phyloP scores from a whole-genome alignment of 2,113 vertebrate genomes.

The Trogon melanurus region DNA sequence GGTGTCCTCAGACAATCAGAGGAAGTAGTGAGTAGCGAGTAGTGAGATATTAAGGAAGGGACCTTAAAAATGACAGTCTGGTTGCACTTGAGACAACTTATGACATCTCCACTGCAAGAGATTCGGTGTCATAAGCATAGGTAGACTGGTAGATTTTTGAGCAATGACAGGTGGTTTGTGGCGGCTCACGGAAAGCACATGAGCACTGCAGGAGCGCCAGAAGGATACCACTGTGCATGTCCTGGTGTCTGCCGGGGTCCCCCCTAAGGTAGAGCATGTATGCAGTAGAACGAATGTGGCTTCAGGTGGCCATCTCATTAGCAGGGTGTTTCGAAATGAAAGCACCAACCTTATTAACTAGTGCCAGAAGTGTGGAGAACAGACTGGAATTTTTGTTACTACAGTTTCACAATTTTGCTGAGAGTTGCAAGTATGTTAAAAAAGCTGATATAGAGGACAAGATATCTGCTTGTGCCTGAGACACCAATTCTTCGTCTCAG shows the following conservation, averaged over 20 bases:
- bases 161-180: not conserved
- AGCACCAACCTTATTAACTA: not conserved
- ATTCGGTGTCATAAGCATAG: not conserved
- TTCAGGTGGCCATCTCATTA: not conserved
- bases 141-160: not conserved
- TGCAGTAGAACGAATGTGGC: not conserved
- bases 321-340: not conserved
- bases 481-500: not conserved
- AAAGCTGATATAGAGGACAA: not conserved
- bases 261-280: accelerated
- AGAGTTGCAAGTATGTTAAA: not conserved
- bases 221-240: accelerated
- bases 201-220: not conserved
- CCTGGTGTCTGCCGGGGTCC: not conserved
- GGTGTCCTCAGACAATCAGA: not conserved
- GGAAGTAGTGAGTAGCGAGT: not conserved
- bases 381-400: not conserved
- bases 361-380: not conserved
- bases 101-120: accelerated
- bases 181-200: not conserved
- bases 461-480: not conserved
- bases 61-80: not conserved
- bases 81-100: not conserved
- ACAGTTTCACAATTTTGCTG: not conserved
- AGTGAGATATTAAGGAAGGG: not conserved